These are phyloP conservation scores for Agapostemon virescens DNA, from an alignment of 2,888 invertebrate species.

Conservation along the genomic window DNA sequence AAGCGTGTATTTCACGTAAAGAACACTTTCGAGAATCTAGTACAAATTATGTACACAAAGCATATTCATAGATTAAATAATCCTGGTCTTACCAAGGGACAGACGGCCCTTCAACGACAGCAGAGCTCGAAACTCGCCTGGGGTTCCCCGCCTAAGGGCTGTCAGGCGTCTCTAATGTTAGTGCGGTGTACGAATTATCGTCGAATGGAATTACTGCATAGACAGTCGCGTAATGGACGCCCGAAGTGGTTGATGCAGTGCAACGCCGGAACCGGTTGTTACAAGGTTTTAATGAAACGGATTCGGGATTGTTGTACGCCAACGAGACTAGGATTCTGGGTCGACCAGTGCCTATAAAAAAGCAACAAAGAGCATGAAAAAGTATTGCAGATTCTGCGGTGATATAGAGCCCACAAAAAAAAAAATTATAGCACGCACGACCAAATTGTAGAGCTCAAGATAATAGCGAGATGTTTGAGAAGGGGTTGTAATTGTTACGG, in stretches of 20 bases:
- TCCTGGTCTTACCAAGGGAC: background rate
- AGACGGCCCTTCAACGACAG: background rate
- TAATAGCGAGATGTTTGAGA: too few species aligned
- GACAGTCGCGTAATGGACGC: conserved; percentile 25
- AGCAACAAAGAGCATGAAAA: too few species aligned
- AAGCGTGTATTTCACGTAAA: too few species aligned
- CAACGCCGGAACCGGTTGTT: background rate
- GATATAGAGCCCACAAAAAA: too few species aligned
- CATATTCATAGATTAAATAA: background rate
- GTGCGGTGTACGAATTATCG: background rate
- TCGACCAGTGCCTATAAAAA: conserved; percentile 5
- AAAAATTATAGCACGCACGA: too few species aligned
- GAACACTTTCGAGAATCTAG: too few species aligned
- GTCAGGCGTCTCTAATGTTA: background rate
- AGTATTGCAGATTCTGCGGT: too few species aligned
- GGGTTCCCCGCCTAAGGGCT: background rate
- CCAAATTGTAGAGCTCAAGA: too few species aligned
- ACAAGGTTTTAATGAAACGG: conserved; percentile 31
- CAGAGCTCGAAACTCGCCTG: background rate
- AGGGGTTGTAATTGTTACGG: too few species aligned
- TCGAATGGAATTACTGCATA: conserved; percentile 26
- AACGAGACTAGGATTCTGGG: conserved; percentile 22
- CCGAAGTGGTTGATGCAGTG: background rate
- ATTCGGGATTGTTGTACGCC: conserved; percentile 26
- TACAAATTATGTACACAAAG: background rate